A percentile compares a stretch with the other conserved stretches of the same genome.
These are phyloP conservation scores for Dione vanillae DNA, from an alignment of 2,888 invertebrate species.

Conservation along the genomic window DNA sequence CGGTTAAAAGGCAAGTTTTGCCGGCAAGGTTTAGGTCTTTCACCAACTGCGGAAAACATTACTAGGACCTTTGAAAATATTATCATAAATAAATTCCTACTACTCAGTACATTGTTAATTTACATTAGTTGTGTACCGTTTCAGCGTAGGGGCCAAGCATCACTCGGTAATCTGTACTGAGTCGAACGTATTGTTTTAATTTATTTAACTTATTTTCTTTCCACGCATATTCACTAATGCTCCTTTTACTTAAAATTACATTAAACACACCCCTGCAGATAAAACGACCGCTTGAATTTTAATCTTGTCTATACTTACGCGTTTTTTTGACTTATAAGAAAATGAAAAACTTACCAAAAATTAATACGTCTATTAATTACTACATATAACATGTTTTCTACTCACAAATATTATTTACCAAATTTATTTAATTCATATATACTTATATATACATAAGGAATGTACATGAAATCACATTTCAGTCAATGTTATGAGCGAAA, in stretches of 20 bases:
- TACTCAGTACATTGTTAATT: not conserved
- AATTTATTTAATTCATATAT: not conserved
- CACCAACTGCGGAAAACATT: conserved; percentile 80
- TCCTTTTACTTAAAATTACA: conserved; percentile 33
- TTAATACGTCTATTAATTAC: not conserved
- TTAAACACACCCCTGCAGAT: conserved; percentile 22
- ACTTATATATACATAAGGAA: not conserved
- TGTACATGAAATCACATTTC: not conserved
- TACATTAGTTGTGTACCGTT: conserved; percentile 52
- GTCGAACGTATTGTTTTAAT: conserved; percentile 32
- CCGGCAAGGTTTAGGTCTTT: conserved; percentile 92
- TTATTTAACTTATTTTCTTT: conserved; percentile 28
- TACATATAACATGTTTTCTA: conserved; percentile 10
- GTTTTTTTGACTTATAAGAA: not conserved
- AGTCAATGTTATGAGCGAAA: not conserved
- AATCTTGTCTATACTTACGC: not conserved
- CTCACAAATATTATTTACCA: not conserved
- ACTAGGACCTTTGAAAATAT: not conserved
- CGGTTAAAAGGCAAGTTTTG: conserved; percentile 94
- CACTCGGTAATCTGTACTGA: conserved; percentile 47
- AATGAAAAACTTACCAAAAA: conserved; percentile 1
- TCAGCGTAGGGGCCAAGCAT: conserved; percentile 61
- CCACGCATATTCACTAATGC: conserved; percentile 32
- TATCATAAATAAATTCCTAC: not conserved
- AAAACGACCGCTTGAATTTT: not conserved